A percentile compares a stretch with the other conserved stretches of the same genome.
Evolutionary conservation across 2,888 invertebrate species (phyloP).

Genomic region (Antheraea assamensis): DNA sequence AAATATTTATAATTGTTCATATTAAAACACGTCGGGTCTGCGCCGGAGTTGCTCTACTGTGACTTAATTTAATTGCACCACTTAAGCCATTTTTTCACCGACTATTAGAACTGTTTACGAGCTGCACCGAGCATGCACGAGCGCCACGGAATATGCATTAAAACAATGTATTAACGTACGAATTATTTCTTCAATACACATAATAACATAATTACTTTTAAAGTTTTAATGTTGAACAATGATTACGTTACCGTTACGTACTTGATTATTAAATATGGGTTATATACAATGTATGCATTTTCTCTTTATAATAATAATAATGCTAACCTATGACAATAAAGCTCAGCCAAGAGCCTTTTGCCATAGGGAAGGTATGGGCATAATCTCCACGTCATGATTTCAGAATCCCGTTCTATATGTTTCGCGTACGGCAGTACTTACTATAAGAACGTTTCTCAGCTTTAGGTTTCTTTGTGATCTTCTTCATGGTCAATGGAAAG

Average conservation of each 20-base stretch:
- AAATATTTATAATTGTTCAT: constrained; percentile 43
- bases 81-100: constrained; percentile 52
- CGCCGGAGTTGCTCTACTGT: constrained; percentile 55
- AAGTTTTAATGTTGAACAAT: constrained; percentile 27
- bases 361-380: too few species aligned
- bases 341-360: too few species aligned
- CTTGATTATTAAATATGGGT: constrained; percentile 2
- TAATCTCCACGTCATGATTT: too few species aligned
- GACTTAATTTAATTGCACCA: constrained; percentile 58
- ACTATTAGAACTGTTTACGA: constrained; percentile 61
- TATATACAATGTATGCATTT: background rate
- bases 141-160: constrained; percentile 28
- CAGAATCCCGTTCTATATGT: too few species aligned
- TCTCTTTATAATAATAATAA: too few species aligned
- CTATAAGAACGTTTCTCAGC: too few species aligned
- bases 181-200: constrained; percentile 31
- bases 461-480: too few species aligned
- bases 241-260: constrained; percentile 16
- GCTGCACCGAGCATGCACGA: constrained; percentile 47
- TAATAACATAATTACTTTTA: constrained; percentile 32
- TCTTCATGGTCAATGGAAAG: too few species aligned
- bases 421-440: too few species aligned
- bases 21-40: constrained; percentile 35
- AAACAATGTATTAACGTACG: constrained; percentile 34
- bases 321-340: too few species aligned